phyloP scores from a whole-genome alignment of 35 echinoderm and acorn worm species.

The Stichopus chloronotus region DNA sequence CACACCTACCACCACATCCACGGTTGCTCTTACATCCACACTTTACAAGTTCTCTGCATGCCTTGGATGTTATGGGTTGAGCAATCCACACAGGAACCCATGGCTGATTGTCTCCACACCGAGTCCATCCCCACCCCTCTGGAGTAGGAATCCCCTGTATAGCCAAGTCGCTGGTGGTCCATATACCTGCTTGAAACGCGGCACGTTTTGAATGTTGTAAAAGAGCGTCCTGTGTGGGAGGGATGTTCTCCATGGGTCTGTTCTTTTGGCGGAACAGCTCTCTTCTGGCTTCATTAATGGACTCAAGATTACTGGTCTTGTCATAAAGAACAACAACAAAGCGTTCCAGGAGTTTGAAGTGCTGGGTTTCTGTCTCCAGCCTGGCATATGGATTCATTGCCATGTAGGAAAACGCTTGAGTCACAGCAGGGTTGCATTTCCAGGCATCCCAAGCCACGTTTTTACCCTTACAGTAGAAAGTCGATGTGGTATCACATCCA shows the following conservation, averaged over 20 bases:
- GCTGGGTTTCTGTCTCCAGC: constrained; percentile 15
- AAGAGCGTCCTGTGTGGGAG: not conserved
- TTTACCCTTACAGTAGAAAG: constrained; percentile 58
- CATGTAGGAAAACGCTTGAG: constrained; percentile 41
- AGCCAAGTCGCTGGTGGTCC: constrained; percentile 36
- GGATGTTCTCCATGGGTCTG: constrained; percentile 29
- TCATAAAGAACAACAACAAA: constrained; percentile 1
- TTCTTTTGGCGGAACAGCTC: not conserved
- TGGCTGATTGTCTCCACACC: constrained; percentile 6
- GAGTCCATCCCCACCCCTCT: constrained; percentile 36
- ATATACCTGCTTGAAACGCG: constrained; percentile 47
- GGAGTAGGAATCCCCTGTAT: constrained; percentile 12
- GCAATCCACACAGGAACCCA: constrained; percentile 57
- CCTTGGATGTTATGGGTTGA: constrained; percentile 45
- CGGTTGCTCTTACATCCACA: no score
- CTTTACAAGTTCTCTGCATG: no score
- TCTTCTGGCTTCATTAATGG: constrained; percentile 45
- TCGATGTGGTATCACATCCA: constrained; percentile 64
- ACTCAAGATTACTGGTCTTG: constrained; percentile 18
- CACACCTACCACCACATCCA: constrained; percentile 59
- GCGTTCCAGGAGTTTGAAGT: constrained; percentile 47
- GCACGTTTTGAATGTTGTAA: not conserved
- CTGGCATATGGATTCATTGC: constrained; percentile 30
- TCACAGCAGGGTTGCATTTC: constrained; percentile 52
- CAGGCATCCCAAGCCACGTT: constrained; percentile 64